Evolutionary conservation across 2,797 vertebrate genomes (phyloP).

Genomic region (Oreonectes daqikongensis): DNA sequence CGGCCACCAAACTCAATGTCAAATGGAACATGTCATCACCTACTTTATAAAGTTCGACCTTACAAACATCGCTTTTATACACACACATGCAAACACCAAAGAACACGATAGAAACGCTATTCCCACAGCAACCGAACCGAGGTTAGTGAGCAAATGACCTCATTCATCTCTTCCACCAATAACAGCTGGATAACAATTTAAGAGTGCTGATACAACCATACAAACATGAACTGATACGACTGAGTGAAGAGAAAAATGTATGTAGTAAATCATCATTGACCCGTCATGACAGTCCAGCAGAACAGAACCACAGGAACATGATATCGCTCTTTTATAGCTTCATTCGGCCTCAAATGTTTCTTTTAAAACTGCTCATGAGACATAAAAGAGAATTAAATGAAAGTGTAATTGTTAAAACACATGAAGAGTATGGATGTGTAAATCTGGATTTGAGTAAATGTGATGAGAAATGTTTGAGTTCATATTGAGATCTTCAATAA

Average conservation of each 20-base stretch:
- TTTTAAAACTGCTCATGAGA: too few species aligned
- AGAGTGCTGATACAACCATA: slow-evolving; percentile 24
- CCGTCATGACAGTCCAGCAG: background rate
- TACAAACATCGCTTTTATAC: background rate
- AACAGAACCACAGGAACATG: too few species aligned
- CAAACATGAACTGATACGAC: slow-evolving; percentile 9
- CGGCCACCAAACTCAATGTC: slow-evolving; percentile 12
- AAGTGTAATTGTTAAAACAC: too few species aligned
- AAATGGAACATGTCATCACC: slow-evolving; percentile 2
- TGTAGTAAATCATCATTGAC: slow-evolving; percentile 29
- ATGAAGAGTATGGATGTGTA: too few species aligned
- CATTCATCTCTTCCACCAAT: slow-evolving; percentile 37
- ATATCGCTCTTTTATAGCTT: too few species aligned
- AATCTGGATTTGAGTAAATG: too few species aligned
- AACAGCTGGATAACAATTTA: slow-evolving; percentile 24
- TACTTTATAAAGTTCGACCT: slow-evolving; percentile 17
- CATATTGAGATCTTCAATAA: too few species aligned
- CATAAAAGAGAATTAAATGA: too few species aligned
- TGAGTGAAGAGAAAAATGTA: background rate
- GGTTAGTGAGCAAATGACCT: slow-evolving; percentile 37
- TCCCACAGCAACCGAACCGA: slow-evolving; percentile 17
- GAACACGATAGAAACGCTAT: slow-evolving; percentile 32
- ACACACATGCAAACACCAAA: background rate
- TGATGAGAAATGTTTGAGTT: too few species aligned
- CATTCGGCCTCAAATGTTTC: too few species aligned